Evolutionary conservation across 2,797 vertebrate genomes (phyloP).

Genomic region (Pseudochirops corinnae): DNA sequence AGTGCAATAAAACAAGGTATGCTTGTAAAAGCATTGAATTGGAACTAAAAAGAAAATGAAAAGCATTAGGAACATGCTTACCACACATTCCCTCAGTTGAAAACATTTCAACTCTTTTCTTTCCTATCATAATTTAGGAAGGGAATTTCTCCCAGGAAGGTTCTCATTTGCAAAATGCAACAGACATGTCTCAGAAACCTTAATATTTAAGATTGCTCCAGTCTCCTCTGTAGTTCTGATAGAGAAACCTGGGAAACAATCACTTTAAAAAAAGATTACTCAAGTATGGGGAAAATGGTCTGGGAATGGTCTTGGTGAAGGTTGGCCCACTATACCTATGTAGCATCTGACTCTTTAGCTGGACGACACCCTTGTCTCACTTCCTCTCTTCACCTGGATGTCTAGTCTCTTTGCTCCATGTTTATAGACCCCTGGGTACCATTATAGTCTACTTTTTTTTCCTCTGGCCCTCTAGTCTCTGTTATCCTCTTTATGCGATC

Average conservation of each 20-base stretch:
- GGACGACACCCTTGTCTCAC: no score
- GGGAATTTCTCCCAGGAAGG: background rate
- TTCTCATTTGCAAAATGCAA: background rate
- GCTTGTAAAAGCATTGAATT: background rate
- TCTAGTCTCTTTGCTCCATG: no score
- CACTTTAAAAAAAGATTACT: background rate
- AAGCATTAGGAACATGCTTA: background rate
- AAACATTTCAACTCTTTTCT: background rate
- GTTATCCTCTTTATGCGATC: no score
- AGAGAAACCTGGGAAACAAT: background rate
- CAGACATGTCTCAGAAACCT: background rate
- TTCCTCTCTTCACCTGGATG: no score
- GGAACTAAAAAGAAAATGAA: background rate
- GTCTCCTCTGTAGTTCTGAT: background rate
- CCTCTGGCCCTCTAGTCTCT: no score
- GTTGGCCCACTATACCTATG: no score
- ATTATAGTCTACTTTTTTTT: no score
- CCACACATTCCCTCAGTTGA: background rate
- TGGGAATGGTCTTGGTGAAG: background rate
- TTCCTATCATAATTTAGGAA: background rate
- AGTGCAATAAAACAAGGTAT: no score
- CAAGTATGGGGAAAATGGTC: background rate
- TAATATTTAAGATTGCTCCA: background rate
- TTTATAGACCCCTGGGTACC: no score
- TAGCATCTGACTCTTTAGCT: no score